phyloP scores from a whole-genome alignment of 92 coral and sea anemone species.

The Porites divaricata region DNA sequence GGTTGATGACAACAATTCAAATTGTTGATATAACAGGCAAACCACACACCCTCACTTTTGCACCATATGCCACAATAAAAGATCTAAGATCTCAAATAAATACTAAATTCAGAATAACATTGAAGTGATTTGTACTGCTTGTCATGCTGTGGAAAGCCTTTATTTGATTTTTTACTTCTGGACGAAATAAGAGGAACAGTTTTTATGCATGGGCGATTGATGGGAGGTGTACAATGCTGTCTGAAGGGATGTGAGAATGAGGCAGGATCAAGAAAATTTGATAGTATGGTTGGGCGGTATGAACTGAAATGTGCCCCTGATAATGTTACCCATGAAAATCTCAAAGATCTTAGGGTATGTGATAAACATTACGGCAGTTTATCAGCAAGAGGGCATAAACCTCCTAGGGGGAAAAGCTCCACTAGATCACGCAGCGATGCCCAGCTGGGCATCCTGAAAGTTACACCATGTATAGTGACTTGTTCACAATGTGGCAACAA shows the following conservation, averaged over 20 bases:
- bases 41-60: constrained; percentile 29
- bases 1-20: not conserved
- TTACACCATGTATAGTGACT: constrained; percentile 32
- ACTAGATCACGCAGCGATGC: not conserved
- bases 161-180: not conserved
- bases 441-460: constrained; percentile 34
- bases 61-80: constrained; percentile 51
- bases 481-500: constrained; percentile 19
- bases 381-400: constrained; percentile 7
- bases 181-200: constrained; percentile 18
- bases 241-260: constrained; percentile 35
- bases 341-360: not conserved
- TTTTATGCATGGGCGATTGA: constrained; percentile 19
- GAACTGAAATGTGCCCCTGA: constrained; percentile 12
- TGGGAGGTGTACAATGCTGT: constrained; percentile 42
- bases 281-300: constrained; percentile 46
- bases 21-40: constrained; percentile 23
- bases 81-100: constrained; percentile 39
- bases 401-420: not conserved
- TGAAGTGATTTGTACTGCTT: constrained; percentile 41
- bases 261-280: constrained; percentile 39
- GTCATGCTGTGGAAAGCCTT: constrained; percentile 53
- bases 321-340: not conserved
- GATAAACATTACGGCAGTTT: constrained; percentile 8
- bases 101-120: constrained; percentile 9